Percentiles rank a stretch among this genome's conserved stretches.
Evolutionary conservation across 2,888 invertebrate genomes (phyloP).

Genomic region (Conops quadrifasciatus): DNA sequence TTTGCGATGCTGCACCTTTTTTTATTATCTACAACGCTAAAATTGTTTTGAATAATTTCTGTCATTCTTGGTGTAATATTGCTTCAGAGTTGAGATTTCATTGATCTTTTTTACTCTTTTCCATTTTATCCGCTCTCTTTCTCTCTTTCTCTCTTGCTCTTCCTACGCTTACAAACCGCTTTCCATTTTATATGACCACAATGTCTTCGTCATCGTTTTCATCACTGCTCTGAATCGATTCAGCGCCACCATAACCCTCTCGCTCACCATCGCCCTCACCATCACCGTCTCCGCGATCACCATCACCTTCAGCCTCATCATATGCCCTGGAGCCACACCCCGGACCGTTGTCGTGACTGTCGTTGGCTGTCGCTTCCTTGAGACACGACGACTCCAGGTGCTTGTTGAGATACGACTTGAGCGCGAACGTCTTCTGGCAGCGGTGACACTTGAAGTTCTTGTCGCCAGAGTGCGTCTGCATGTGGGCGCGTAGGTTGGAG

Average conservation of each 20-base stretch:
- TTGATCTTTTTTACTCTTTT: not conserved
- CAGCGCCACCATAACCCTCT: conserved; percentile 46
- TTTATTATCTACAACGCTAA: not conserved
- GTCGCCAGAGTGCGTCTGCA: conserved; percentile 92
- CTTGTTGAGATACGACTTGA: conserved; percentile 95
- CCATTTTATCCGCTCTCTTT: not conserved
- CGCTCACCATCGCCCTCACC: conserved; percentile 44
- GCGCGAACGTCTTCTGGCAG: conserved; percentile 90
- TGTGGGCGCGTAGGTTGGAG: conserved; percentile 91
- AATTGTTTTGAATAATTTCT: not conserved
- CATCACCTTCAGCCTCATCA: conserved; percentile 21
- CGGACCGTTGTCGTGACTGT: conserved; percentile 34
- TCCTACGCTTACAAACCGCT: conserved; percentile 13
- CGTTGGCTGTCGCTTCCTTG: conserved; percentile 65
- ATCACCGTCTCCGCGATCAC: conserved; percentile 37
- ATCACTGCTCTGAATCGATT: conserved; percentile 60
- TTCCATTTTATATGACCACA: conserved; percentile 58
- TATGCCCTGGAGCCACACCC: conserved; percentile 32
- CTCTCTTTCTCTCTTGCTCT: conserved; percentile 5
- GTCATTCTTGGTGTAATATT: not conserved
- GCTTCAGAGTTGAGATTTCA: conserved; percentile 16
- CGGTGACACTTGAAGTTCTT: conserved; percentile 88
- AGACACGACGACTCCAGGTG: conserved; percentile 91
- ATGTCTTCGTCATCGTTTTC: conserved; percentile 65
- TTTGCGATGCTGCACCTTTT: not conserved